Percentiles rank a stretch among this genome's conserved stretches.
Conservation (phyloP, 2,113 vertebrate species). For the Sylvietta virens region DNA sequence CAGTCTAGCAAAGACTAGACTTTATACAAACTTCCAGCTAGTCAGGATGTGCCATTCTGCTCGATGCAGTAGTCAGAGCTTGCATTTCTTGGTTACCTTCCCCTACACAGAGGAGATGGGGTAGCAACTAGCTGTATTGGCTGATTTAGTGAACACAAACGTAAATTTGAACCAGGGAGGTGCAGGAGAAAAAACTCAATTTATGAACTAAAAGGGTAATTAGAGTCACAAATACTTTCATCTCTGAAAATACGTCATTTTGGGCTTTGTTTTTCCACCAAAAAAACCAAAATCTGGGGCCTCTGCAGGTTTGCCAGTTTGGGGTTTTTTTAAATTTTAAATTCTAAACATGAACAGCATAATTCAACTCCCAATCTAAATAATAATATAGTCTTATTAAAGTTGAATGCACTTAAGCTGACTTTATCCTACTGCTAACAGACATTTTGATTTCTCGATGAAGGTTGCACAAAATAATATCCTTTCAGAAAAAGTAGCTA, state of each 20-base stretch:
- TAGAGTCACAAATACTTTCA: not conserved
- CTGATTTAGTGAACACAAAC: not conserved
- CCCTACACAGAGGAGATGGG: not conserved
- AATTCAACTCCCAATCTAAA: not conserved
- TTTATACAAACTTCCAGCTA: not conserved
- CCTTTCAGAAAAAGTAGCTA: not conserved
- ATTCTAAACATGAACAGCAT: not conserved
- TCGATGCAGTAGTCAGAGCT: not conserved
- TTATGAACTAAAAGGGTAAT: not conserved
- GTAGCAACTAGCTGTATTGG: not conserved
- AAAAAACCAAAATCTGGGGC: not conserved
- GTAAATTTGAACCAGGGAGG: not conserved
- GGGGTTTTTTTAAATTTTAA: accelerated
- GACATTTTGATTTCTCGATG: not conserved
- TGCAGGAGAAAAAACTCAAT: not conserved
- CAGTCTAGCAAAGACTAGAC: not conserved
- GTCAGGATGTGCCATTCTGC: not conserved
- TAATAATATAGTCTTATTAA: not conserved
- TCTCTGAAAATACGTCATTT: not conserved
- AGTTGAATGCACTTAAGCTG: not conserved
- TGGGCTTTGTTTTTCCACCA: accelerated
- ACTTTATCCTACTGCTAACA: not conserved
- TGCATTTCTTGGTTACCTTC: not conserved
- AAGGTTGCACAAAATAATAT: not conserved
- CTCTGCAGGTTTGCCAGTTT: accelerated